These are phyloP conservation scores for Mormyrus hasselquistii DNA, from an alignment of 2,797 vertebrate species.

Conservation along the genomic window DNA sequence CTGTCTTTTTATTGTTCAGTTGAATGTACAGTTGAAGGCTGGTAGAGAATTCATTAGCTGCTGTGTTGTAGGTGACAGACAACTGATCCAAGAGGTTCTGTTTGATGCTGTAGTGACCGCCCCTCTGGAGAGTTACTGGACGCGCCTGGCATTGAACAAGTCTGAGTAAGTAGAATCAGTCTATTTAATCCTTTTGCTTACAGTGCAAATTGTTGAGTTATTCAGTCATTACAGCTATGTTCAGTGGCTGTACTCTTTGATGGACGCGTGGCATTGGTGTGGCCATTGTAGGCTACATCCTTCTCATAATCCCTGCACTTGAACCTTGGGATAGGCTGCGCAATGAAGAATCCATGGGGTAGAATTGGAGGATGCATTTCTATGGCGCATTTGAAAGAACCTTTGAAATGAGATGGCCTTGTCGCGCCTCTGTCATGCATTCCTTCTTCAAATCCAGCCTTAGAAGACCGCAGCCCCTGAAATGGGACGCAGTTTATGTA, in stretches of 20 bases:
- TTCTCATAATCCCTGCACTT: neutral
- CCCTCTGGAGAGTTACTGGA: slow-evolving; percentile 91
- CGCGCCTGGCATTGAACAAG: slow-evolving; percentile 87
- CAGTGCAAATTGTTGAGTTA: neutral
- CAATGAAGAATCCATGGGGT: neutral
- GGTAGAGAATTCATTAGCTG: slow-evolving; percentile 17
- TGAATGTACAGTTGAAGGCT: neutral
- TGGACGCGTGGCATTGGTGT: neutral
- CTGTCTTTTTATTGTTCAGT: neutral
- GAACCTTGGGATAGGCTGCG: neutral
- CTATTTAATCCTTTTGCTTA: neutral
- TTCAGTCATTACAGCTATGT: neutral
- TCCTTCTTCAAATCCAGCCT: neutral
- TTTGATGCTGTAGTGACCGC: slow-evolving; percentile 93
- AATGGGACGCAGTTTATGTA: neutral
- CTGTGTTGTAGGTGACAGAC: slow-evolving; percentile 76
- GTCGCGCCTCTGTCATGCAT: neutral
- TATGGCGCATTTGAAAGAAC: neutral
- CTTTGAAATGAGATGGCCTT: neutral
- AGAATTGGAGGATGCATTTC: neutral
- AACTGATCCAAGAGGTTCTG: slow-evolving; percentile 89
- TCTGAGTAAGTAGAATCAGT: slow-evolving; percentile 75
- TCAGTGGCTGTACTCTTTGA: neutral
- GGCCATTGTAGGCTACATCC: neutral
- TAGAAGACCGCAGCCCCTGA: neutral